phyloP scores from a whole-genome alignment of 2,888 invertebrate species.

The Drosophila lutescens region DNA sequence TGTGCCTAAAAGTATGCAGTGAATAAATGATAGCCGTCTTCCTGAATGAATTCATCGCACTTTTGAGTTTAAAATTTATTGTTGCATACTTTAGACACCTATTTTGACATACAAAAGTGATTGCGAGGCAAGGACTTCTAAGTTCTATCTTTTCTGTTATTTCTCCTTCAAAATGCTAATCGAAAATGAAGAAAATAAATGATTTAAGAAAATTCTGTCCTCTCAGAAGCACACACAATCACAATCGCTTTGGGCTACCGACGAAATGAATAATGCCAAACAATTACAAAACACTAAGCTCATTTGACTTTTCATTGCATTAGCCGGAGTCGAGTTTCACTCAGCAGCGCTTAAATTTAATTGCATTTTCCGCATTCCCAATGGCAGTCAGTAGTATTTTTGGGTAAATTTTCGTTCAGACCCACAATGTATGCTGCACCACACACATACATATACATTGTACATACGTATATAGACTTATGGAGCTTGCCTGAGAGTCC shows the following conservation, averaged over 20 bases:
- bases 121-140: background rate
- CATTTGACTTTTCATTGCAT: conserved; percentile 45
- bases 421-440: conserved; percentile 18
- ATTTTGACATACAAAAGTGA: too few relatives aligned
- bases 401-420: conserved; percentile 31
- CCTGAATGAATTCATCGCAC: too few relatives aligned
- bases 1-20: too few relatives aligned
- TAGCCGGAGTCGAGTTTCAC: conserved; percentile 41
- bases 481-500: conserved; percentile 12
- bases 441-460: background rate
- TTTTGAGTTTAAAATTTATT: too few relatives aligned
- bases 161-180: background rate
- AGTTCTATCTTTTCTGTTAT: background rate
- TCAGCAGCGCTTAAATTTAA: conserved; percentile 44
- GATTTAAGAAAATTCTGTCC: background rate
- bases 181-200: background rate
- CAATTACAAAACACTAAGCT: conserved; percentile 39
- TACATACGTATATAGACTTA: background rate
- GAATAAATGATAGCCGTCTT: too few relatives aligned
- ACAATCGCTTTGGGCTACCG: background rate
- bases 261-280: conserved; percentile 37
- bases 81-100: too few relatives aligned
- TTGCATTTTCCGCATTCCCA: conserved; percentile 38
- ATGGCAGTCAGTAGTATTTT: conserved; percentile 33
- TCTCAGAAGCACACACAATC: background rate